Conservation (phyloP, 2,888 invertebrate species). For the Therioaphis trifolii region DNA sequence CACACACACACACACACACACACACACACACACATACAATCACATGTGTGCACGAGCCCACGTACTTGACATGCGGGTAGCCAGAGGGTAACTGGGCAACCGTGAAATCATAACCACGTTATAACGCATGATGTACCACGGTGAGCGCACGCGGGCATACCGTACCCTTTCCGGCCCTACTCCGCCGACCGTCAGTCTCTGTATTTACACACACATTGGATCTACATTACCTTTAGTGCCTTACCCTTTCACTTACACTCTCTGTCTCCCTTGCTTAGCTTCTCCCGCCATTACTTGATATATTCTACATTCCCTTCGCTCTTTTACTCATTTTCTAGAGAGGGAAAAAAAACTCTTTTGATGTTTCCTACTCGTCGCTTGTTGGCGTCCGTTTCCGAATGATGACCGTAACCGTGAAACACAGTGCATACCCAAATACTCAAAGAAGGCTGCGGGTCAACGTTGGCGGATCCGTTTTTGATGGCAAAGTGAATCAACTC, state of each 20-base stretch:
- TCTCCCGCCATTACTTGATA: too few relatives aligned
- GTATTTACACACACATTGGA: too few relatives aligned
- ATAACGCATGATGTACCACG: slow-evolving; percentile 54
- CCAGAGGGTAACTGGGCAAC: slow-evolving; percentile 44
- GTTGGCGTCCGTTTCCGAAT: background rate
- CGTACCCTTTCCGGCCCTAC: background rate
- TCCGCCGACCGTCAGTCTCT: background rate
- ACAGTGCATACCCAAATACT: too few relatives aligned
- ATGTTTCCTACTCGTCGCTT: background rate
- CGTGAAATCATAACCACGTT: slow-evolving; percentile 62
- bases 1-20: background rate
- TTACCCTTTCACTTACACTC: too few relatives aligned
- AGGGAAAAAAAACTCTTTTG: slow-evolving; percentile 21
- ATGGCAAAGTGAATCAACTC: background rate
- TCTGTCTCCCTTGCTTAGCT: background rate
- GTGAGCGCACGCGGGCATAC: background rate
- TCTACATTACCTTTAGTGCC: too few relatives aligned
- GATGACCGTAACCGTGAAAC: too few relatives aligned
- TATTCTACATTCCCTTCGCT: too few relatives aligned
- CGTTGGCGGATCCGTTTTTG: background rate
- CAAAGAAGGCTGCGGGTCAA: background rate
- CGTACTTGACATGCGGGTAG: slow-evolving; percentile 22
- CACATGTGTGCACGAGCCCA: background rate
- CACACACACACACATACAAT: background rate
- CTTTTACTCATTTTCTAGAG: background rate